Evolutionary conservation across 2,113 vertebrate species (phyloP), one percentile per base, ranked within the genome.

Genomic region (Meles meles): DNA sequence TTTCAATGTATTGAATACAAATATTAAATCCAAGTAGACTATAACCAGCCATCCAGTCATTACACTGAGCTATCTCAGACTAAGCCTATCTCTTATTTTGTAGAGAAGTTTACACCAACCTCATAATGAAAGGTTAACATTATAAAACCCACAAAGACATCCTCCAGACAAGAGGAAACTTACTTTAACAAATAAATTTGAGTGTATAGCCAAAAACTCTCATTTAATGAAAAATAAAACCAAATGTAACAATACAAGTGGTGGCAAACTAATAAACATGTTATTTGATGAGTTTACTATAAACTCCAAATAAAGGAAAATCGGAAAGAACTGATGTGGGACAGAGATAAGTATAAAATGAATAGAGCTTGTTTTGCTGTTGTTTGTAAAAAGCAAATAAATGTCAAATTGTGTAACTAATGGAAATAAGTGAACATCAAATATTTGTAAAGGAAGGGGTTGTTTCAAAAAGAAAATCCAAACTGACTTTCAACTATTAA

Each of bases 341-440:
- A 49, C 37, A 97, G 55, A 97, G 94, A 89, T 96, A 95, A 94
- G 34, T 61, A 59, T 47, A 86, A 93, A 80, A 5, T 95, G 72
- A 96, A 87, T 76, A 93, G 81, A 8, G 6, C 27, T 96, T 94
- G n/a, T 93, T 95, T 98, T 89, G 59, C 93, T 88, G 91, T 96
- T 97, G 61, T 96, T 95, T 86, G 65, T 94, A 90, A 89, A 94
- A 93, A 97, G 17, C 17, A 96, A 96, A 94, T 91, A 97, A 96
- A 97, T 91, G 89, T 91, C 82, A 81, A 76, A 86, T 96, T 97
- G 90, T 95, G 90, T 91, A 98, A 98, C 77, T 85, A 96, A 97
- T 97, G 79, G 96, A 94, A 98, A 97, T 95, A 88, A 96, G 52
- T 9, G 20, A 95, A 97, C 84, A 97, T 95, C 93, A 97, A 98